Evolutionary conservation across 1,140 invertebrate species (phyloP).

Genomic region (Procambarus virginalis): DNA sequence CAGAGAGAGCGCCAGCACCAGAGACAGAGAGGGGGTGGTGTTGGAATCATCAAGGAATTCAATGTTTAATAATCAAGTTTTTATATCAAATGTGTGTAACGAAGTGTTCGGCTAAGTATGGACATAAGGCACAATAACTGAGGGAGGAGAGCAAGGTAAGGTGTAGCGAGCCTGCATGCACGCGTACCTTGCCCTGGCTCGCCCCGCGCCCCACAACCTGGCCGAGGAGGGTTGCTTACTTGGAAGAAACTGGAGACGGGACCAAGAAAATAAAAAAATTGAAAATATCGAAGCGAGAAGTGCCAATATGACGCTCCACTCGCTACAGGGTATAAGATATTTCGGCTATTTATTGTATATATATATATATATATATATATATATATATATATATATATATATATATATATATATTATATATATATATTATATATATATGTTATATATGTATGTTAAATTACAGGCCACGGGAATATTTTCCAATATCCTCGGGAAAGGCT

Average conservation of each 20-base stretch:
- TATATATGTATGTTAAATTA: constrained; percentile 1
- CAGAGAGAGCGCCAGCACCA: no score
- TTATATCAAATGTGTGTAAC: constrained; percentile 40
- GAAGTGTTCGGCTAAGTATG: constrained; percentile 50
- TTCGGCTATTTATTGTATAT: neutral
- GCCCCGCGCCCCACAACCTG: neutral
- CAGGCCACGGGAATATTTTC: constrained; percentile 35
- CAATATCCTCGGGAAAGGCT: constrained; percentile 37
- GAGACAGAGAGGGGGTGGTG: no score
- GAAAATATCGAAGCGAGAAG: neutral
- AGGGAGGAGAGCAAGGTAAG: constrained; percentile 63
- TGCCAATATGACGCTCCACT: constrained; percentile 23
- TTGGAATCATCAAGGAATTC: constrained; percentile 39
- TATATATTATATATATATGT: neutral
- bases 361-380: neutral
- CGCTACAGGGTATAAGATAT: constrained; percentile 14
- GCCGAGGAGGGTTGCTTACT: neutral
- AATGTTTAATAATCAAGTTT: constrained; percentile 42
- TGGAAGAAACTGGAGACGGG: constrained; percentile 17
- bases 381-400: no score
- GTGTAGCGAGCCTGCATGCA: constrained; percentile 31
- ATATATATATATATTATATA: no score
- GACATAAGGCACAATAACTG: constrained; percentile 67
- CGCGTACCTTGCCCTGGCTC: neutral
- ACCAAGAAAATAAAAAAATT: neutral